phyloP scores from a whole-genome alignment of 2,113 vertebrate species.

The Tyto alba region DNA sequence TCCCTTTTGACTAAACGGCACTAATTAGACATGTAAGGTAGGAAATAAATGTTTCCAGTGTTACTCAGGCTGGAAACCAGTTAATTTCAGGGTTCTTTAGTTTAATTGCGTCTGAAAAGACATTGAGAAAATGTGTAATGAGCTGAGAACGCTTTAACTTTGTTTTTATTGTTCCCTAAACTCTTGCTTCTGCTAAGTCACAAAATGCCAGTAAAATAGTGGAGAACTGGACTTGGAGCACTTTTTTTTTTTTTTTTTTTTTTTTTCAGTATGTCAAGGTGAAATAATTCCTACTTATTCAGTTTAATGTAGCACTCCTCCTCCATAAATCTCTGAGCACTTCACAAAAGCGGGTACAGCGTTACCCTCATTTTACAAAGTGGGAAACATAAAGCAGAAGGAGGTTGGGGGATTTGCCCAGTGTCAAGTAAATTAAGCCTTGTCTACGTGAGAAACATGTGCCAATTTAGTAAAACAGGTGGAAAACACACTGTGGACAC shows the following conservation, averaged over 20 bases:
- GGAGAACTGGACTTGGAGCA: not conserved
- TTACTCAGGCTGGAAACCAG: conserved; percentile 43
- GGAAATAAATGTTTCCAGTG: conserved; percentile 64
- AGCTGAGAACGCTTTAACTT: conserved; percentile 47
- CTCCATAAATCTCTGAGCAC: conserved; percentile 16
- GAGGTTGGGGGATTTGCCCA: not conserved
- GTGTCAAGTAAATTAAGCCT: not conserved
- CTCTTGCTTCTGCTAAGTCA: conserved; percentile 14
- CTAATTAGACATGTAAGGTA: conserved; percentile 55
- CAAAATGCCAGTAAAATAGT: conserved; percentile 12
- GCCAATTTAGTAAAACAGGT: conserved; percentile 25
- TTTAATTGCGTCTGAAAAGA: conserved; percentile 58
- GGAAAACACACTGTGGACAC: not conserved
- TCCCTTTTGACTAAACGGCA: conserved; percentile 33
- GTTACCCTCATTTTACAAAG: not conserved
- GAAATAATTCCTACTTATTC: not conserved
- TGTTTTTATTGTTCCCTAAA: conserved; percentile 48
- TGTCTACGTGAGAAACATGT: not conserved
- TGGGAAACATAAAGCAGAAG: not conserved
- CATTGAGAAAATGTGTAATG: conserved; percentile 28
- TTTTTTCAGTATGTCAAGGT: not conserved
- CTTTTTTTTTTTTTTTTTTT: not conserved
- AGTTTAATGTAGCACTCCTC: not conserved
- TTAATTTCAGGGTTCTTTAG: conserved; percentile 57
- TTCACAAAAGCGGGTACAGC: not conserved